Evolutionary conservation across 2,888 invertebrate species (phyloP).

Genomic region (Eupithecia subfuscata): DNA sequence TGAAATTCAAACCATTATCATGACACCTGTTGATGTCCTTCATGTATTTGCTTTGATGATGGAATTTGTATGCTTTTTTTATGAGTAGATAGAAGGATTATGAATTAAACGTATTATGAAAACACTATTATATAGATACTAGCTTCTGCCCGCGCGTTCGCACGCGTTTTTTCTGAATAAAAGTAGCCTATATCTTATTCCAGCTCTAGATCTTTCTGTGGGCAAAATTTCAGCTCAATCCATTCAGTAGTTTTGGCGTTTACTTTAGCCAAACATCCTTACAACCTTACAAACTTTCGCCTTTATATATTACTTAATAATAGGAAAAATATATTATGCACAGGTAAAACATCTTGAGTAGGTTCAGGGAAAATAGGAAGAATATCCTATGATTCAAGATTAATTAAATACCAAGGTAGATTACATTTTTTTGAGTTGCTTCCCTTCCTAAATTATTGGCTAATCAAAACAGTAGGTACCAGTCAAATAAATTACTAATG

Average conservation of each 20-base stretch:
- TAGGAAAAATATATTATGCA: neutral
- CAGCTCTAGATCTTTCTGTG: too few species aligned
- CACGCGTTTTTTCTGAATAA: too few species aligned
- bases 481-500: neutral
- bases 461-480: neutral
- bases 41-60: constrained; percentile 38
- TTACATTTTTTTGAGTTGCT: neutral
- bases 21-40: constrained; percentile 75
- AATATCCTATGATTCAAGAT: neutral
- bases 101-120: neutral
- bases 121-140: too few species aligned
- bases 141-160: too few species aligned
- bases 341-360: neutral
- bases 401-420: neutral
- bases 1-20: constrained; percentile 51
- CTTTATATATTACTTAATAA: too few species aligned
- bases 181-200: too few species aligned
- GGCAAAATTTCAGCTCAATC: too few species aligned
- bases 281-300: too few species aligned
- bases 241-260: too few species aligned
- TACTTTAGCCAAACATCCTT: too few species aligned
- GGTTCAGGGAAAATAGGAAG: neutral
- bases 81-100: neutral
- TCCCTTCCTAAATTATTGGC: neutral
- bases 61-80: constrained; percentile 5